Conservation (phyloP, 2,888 invertebrate genomes). For the Plebejus melissa region DNA sequence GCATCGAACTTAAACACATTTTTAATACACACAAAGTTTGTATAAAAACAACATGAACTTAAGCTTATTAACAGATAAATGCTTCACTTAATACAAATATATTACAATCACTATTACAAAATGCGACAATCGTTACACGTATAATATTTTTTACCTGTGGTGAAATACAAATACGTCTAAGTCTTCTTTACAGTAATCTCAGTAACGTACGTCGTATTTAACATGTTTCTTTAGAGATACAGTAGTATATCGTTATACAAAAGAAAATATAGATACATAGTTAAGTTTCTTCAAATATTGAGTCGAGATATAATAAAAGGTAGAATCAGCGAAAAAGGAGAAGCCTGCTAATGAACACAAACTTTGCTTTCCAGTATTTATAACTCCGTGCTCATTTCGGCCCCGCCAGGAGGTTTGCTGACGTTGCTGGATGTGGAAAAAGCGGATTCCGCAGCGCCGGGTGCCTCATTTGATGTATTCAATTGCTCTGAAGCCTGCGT, state of each 20-base stretch:
- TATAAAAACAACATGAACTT: neutral
- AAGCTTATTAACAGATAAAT: constrained; percentile 4
- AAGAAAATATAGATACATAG: constrained; percentile 23
- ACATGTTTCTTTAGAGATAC: constrained; percentile 4
- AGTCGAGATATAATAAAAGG: constrained; percentile 22
- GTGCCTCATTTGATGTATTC: constrained; percentile 47
- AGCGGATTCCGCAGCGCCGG: constrained; percentile 44
- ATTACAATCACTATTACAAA: constrained; percentile 8
- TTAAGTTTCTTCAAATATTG: constrained; percentile 17
- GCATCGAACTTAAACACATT: constrained; percentile 12
- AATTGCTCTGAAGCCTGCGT: constrained; percentile 75
- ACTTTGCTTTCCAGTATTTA: constrained; percentile 33
- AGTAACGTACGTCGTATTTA: constrained; percentile 7
- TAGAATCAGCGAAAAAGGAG: constrained; percentile 21
- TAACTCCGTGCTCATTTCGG: constrained; percentile 86
- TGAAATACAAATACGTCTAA: constrained; percentile 1
- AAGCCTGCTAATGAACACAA: constrained; percentile 23
- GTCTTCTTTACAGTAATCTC: neutral
- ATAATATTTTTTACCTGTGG: neutral
- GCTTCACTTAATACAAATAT: constrained; percentile 8
- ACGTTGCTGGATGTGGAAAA: constrained; percentile 46
- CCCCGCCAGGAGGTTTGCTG: constrained; percentile 53
- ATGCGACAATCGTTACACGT: constrained; percentile 5
- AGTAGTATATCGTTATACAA: constrained; percentile 11
- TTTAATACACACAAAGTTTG: neutral